These are phyloP conservation scores for Neoitamus cyanurus DNA, from an alignment of 2,888 invertebrate species.

Conservation along the genomic window DNA sequence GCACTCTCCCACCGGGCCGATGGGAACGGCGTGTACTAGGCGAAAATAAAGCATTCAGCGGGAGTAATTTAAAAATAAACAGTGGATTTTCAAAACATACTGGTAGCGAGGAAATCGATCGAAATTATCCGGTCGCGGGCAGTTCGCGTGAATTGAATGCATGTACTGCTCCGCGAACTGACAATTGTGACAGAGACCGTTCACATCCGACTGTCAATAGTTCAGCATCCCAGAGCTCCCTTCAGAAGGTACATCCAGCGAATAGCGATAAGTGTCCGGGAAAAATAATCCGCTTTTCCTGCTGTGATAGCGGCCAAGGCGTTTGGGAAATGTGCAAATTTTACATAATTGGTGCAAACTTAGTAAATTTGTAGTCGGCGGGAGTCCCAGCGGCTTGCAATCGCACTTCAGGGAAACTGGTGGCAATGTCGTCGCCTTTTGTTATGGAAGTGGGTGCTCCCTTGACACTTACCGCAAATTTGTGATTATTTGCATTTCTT, in stretches of 20 bases:
- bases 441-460: conserved; percentile 47
- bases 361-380: not conserved
- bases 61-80: conserved; percentile 20
- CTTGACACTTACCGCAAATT: conserved; percentile 45
- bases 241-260: not conserved
- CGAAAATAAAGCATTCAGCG: conserved; percentile 14
- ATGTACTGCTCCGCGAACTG: not conserved
- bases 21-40: not conserved
- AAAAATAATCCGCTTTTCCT: conserved; percentile 69
- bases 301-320: conserved; percentile 85
- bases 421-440: conserved; percentile 47
- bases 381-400: not conserved
- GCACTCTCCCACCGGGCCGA: conserved; percentile 23
- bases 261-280: not conserved
- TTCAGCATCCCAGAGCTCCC: conserved; percentile 9
- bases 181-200: not conserved
- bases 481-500: conserved; percentile 47
- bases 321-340: conserved; percentile 45
- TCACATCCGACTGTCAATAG: conserved; percentile 7
- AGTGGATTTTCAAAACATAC: not conserved
- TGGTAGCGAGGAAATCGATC: not conserved
- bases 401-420: not conserved
- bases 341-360: not conserved
- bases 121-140: not conserved
- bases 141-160: not conserved